phyloP scores from a whole-genome alignment of 37 sponge, comb jelly and placozoan species.

The Diacarnus erythraeanus region DNA sequence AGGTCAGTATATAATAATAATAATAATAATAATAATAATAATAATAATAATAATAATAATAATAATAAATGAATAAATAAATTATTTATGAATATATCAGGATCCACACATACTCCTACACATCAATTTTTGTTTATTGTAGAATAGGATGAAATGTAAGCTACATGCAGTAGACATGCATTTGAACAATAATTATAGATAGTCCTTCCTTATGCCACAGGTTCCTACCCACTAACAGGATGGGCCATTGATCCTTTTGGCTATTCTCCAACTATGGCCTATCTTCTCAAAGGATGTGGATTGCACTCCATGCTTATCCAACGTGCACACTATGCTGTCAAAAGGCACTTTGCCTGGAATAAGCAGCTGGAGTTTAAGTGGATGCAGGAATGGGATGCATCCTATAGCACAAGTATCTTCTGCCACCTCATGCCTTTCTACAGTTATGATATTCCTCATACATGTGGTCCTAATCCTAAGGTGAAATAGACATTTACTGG shows the following conservation, averaged over 20 bases:
- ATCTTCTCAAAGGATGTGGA: constrained; percentile 68
- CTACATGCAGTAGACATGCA: no score
- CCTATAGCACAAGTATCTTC: constrained; percentile 67
- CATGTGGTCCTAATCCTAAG: constrained; percentile 96
- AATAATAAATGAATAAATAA: no score
- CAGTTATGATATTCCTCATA: constrained; percentile 91
- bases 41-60: no score
- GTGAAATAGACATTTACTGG: constrained; percentile 22
- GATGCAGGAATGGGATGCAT: constrained; percentile 88
- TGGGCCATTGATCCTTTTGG: constrained; percentile 99
- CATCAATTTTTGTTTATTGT: no score
- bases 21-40: no score
- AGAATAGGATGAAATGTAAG: no score
- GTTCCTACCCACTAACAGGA: constrained; percentile 65
- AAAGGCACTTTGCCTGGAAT: constrained; percentile 76
- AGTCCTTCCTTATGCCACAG: constrained; percentile 23
- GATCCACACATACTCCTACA: no score
- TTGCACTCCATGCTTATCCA: constrained; percentile 87
- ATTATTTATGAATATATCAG: no score
- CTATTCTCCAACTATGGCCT: constrained; percentile 92
- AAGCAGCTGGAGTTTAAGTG: constrained; percentile 89
- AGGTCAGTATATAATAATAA: constrained; percentile 23
- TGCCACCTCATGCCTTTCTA: constrained; percentile 95
- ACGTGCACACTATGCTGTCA: constrained; percentile 88
- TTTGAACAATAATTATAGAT: no score